Conservation (phyloP, 2,113 vertebrate species). For the Epinephelus fuscoguttatus region DNA sequence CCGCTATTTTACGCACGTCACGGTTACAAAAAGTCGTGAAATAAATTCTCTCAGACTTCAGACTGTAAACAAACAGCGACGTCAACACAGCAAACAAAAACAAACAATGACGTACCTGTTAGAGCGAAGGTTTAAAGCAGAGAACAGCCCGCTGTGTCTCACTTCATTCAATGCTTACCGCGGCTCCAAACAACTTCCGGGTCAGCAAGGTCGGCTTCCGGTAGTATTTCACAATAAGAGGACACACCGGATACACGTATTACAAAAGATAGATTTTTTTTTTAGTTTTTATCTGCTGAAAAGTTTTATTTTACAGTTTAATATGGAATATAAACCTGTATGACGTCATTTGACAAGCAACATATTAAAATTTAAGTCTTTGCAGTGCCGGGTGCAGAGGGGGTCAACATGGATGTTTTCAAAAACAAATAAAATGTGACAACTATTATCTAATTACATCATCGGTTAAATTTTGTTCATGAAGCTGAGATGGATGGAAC, state of each 20-base stretch:
- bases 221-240: slow-evolving; percentile 19
- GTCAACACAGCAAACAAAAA: rapidly evolving
- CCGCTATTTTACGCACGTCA: no score
- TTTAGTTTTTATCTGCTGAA: background rate
- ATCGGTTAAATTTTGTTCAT: no score
- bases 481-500: no score
- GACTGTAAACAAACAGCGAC: rapidly evolving
- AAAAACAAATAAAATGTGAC: no score
- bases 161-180: background rate
- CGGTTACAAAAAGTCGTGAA: background rate
- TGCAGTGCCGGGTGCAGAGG: no score
- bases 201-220: background rate
- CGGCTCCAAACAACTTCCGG: slow-evolving; percentile 27
- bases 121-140: background rate
- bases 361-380: no score
- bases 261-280: no score
- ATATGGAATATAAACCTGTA: no score
- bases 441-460: no score
- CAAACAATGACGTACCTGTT: background rate
- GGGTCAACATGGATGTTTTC: no score
- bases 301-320: background rate
- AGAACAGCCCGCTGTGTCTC: background rate
- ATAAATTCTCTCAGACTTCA: rapidly evolving
- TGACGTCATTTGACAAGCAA: no score
- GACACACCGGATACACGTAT: no score